A percentile compares a stretch with the other conserved stretches of the same genome.
These are phyloP conservation scores for Parauchenoglanis punctatus DNA, from an alignment of 2,797 vertebrate genomes.

Conservation along the genomic window DNA sequence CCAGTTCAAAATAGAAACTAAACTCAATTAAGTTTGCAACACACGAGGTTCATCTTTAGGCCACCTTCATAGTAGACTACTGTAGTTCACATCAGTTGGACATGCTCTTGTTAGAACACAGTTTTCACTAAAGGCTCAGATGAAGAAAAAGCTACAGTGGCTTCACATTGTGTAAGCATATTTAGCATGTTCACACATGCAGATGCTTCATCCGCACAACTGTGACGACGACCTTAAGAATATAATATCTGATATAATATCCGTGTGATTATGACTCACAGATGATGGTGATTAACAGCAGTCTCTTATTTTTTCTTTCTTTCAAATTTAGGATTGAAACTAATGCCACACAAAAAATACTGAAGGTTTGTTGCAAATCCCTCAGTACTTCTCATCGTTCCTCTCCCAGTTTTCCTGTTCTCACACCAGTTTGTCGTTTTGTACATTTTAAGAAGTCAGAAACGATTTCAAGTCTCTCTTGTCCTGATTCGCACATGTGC, in stretches of 20 bases:
- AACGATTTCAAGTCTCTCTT: slow-evolving; percentile 24
- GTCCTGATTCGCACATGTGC: slow-evolving; percentile 25
- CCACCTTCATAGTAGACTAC: neutral
- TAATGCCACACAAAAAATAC: neutral
- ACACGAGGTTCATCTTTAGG: neutral
- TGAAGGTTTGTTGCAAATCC: neutral
- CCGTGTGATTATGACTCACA: neutral
- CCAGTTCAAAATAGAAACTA: neutral
- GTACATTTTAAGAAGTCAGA: slow-evolving; percentile 26
- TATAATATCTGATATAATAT: neutral
- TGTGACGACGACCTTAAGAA: neutral
- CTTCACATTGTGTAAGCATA: slow-evolving; percentile 27
- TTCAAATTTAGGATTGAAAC: neutral
- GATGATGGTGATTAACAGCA: neutral
- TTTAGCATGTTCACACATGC: neutral
- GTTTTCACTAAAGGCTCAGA: neutral
- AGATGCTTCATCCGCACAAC: neutral
- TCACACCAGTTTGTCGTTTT: slow-evolving; percentile 15
- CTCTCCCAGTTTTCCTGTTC: neutral
- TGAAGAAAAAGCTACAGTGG: neutral
- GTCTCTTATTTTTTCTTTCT: neutral
- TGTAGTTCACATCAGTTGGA: neutral
- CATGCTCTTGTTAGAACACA: no score
- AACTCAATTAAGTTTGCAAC: neutral
- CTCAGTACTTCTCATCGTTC: neutral